These are phyloP conservation scores for Phrynocephalus guinanensis DNA, from an alignment of 2,797 vertebrate genomes.

Conservation along the genomic window DNA sequence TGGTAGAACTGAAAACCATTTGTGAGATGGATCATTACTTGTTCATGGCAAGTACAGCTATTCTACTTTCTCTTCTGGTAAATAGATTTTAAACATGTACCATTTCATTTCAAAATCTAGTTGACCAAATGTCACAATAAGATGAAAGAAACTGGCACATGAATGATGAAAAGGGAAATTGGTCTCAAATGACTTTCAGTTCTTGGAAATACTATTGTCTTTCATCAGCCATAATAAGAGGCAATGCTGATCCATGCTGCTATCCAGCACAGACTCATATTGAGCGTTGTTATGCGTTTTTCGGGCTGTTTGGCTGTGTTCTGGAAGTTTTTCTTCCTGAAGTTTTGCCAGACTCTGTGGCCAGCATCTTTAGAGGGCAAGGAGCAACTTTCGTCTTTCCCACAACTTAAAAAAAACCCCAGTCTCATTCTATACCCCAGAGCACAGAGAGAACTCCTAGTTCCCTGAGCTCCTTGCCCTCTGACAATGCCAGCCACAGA, in stretches of 20 bases:
- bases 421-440: too few relatives aligned
- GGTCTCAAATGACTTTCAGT: background rate
- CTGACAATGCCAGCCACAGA: too few relatives aligned
- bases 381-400: too few relatives aligned
- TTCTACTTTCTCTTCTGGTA: background rate
- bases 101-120: background rate
- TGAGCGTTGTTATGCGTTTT: background rate
- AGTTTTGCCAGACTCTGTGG: too few relatives aligned
- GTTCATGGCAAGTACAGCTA: background rate
- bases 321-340: too few relatives aligned
- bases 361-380: too few relatives aligned
- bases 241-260: background rate
- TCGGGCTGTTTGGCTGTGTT: too few relatives aligned
- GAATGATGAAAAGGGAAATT: background rate
- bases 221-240: background rate
- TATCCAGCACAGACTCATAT: slow-evolving; percentile 3
- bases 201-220: slow-evolving; percentile 2
- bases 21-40: background rate
- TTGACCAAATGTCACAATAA: background rate
- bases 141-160: background rate
- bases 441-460: too few relatives aligned
- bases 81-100: background rate
- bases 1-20: background rate
- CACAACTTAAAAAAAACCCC: too few relatives aligned
- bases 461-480: too few relatives aligned